Base-by-base conservation (phyloP, 2,888 invertebrate genomes). In the Hydroisotoma schaefferi region DNA sequence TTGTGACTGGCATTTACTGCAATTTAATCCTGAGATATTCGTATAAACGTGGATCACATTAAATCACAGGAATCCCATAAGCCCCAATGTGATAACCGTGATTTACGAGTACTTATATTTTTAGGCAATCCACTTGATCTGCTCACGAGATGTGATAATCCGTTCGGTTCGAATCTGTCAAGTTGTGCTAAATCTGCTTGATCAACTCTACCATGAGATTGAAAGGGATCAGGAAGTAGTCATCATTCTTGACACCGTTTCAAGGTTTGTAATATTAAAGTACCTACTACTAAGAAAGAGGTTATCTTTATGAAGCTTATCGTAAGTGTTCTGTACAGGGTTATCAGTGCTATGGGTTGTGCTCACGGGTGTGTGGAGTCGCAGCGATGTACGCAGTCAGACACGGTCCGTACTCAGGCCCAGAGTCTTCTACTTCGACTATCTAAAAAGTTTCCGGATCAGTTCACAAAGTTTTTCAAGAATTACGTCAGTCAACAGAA, bases 341-440 rank as follows among this genome's bases (percentile, higher is more conserved):
- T 94, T 5, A 81, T 94, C 56, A 87, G 88, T 63, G 90, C 92
- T 73, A 80, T 99, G 27, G 98, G 98, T 0, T 99, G 99, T 76
- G 89, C 90, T 0, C 91, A 97, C 77, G 95, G 94, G 1, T 99
- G 98, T 76, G 91, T 91, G 51, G 85, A 90, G 40, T 83, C 85
- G 37, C 80, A 82, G 73, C 80, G 92, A 54, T 90, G 92, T 2
- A 89, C 92, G 0, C 91, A 91, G 55, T 93, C 93, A 0, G 94
- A 94, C 76, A 90, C 90, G 73, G 81, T 97, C 8, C 83, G 98
- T 8, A 88, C 89, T 0, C 94, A 94, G 76, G 90, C 89, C 54
- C 87, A 88, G 73, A 85, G 84, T 73, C 84, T 89, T 44, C 79
- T 98, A 0, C 82, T 84, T 1, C 85, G 89, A 44, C 80, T 94